Conservation (phyloP, 2,797 vertebrate species). For the Morelia viridis region DNA sequence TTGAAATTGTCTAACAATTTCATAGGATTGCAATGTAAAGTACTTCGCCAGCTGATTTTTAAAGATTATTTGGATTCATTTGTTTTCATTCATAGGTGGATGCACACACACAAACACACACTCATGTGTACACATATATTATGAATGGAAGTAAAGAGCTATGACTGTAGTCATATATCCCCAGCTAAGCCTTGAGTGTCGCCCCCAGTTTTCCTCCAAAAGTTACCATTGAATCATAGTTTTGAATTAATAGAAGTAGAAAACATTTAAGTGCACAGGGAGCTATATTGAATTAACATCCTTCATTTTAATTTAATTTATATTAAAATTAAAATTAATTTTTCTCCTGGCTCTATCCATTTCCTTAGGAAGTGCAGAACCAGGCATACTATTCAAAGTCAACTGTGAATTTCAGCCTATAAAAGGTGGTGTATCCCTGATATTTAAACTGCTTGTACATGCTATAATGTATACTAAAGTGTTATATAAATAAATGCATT, state of each 20-base stretch:
- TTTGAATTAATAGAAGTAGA: background rate
- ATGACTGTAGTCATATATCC: background rate
- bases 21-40: background rate
- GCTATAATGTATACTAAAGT: background rate
- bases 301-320: background rate
- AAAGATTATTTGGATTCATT: background rate
- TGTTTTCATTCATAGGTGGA: background rate
- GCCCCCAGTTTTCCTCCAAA: background rate
- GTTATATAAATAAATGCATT: background rate
- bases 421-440: background rate
- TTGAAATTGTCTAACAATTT: background rate
- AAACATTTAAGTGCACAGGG: background rate
- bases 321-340: background rate
- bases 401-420: background rate
- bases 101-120: background rate
- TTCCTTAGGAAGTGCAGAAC: background rate
- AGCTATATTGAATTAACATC: background rate
- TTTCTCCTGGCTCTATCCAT: background rate
- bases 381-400: background rate
- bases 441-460: background rate
- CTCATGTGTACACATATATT: background rate
- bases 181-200: background rate
- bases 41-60: background rate
- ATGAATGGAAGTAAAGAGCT: background rate
- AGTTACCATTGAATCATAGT: background rate